Evolutionary conservation across 2,888 invertebrate genomes (phyloP), one percentile per base, ranked within the genome.

Genomic region (Ormia ochracea): DNA sequence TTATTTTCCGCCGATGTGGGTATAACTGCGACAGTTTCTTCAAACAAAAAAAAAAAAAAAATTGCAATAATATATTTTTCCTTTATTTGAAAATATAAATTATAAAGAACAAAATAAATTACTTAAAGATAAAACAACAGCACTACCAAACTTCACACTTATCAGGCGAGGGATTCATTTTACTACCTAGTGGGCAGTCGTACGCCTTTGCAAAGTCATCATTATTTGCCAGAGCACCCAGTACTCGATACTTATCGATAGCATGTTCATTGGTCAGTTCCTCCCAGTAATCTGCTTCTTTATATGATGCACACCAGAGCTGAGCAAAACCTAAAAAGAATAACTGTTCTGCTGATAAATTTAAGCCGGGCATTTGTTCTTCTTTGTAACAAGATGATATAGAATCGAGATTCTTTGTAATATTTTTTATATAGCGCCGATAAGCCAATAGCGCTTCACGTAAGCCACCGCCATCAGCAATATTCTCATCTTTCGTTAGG

Each of bases 291-390:
- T 88, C 84, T 21, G 85, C 83, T 68, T 87, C 84, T 19, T 86
- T 77, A 50, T 88, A 89, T 2, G 83, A 83, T 4, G 88, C 82
- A 58, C 89, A 89, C 84, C 86, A 89, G 1, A 89, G 19, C 52
- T 88, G 88, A 0, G 87, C 86, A 59, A 89, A 88, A 2, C 88
- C 87, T 6, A 89, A 63, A 50, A 86, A 88, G 63, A 89, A 88
- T 2, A 86, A 50, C 58, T 88, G 89, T n/a, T 88, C 88, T 0
- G 88, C 86, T 0, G 85, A 84, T 2, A 87, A 73, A 61, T 87
- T 84, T 38, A 89, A 4, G 0, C 88, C 89, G 0, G 89, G 87
- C 82, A 88, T 86, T 36, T 84, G 82, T 38, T 89, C 89, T 19
- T 78, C 76, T n/a, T 74, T 82, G n/a, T 74, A 56, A 1, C 78